These are phyloP conservation scores for Choloepus hoffmanni DNA, from an alignment of 2,113 vertebrate species.

Conservation along the genomic window DNA sequence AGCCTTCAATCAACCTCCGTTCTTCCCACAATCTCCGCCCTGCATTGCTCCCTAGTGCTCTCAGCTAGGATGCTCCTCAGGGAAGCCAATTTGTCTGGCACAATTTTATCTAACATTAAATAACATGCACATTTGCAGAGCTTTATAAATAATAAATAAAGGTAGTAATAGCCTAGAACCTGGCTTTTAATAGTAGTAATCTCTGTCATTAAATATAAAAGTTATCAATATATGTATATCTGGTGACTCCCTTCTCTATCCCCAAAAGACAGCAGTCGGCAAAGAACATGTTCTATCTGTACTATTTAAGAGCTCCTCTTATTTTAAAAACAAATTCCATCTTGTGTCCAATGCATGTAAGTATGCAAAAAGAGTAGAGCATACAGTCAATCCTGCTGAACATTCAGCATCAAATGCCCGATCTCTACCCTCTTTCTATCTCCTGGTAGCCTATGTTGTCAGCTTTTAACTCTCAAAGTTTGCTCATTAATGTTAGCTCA, in stretches of 20 bases:
- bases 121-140: conserved; percentile 46
- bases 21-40: not conserved
- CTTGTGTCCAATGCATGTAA: not conserved
- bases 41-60: not conserved
- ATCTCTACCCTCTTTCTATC: no score
- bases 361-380: not conserved
- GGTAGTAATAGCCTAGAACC: conserved; percentile 43
- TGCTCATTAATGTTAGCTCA: no score
- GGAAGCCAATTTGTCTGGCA: conserved; percentile 58
- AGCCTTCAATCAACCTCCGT: not conserved
- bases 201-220: conserved; percentile 64
- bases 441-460: no score
- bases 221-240: not conserved
- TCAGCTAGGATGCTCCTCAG: not conserved
- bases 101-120: conserved; percentile 66
- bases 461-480: no score
- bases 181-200: conserved; percentile 28
- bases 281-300: not conserved
- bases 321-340: conserved; percentile 29
- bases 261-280: not conserved
- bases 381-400: no score
- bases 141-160: conserved; percentile 67
- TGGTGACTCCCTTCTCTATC: not conserved
- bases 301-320: not conserved
- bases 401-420: no score